Evolutionary conservation across 2,113 vertebrate genomes (phyloP).

Genomic region (Corydoras maculifer): DNA sequence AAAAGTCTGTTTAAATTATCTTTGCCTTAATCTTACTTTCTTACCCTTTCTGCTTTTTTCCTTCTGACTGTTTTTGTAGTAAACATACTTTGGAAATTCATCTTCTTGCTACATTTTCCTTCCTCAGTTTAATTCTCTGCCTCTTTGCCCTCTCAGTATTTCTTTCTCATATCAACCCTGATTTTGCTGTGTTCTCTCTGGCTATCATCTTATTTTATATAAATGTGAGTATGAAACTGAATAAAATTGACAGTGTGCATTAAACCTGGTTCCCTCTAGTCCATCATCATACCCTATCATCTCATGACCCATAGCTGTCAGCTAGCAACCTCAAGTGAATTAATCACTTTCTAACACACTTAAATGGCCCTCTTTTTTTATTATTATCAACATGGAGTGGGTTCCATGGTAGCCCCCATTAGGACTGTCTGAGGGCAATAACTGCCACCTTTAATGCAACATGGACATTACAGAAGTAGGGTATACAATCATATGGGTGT

Average conservation of each 20-base stretch:
- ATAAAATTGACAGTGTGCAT: slow-evolving; percentile 38
- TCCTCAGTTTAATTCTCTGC: not conserved
- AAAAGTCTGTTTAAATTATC: slow-evolving; percentile 16
- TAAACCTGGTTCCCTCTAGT: slow-evolving; percentile 27
- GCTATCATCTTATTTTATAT: slow-evolving; percentile 14
- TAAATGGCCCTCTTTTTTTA: slow-evolving; percentile 29
- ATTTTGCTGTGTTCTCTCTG: not conserved
- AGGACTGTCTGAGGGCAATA: slow-evolving; percentile 18
- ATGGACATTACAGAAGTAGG: slow-evolving; percentile 3
- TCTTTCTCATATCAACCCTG: not conserved
- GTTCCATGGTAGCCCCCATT: slow-evolving; percentile 38
- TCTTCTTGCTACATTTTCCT: not conserved
- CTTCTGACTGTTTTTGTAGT: slow-evolving; percentile 2
- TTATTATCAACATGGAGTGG: slow-evolving; percentile 28
- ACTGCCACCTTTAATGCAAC: slow-evolving; percentile 23
- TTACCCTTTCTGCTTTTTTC: slow-evolving; percentile 7
- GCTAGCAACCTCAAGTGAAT: slow-evolving; percentile 30
- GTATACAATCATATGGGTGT: not conserved
- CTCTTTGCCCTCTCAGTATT: not conserved
- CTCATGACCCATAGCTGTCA: slow-evolving; percentile 30
- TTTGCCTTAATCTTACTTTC: slow-evolving; percentile 4
- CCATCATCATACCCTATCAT: slow-evolving; percentile 37
- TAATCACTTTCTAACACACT: slow-evolving; percentile 38
- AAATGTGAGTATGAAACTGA: slow-evolving; percentile 37
- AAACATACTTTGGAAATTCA: slow-evolving; percentile 21